Evolutionary conservation across 2,888 invertebrate species (phyloP), one percentile per base, ranked within the genome.

Genomic region (Bellardia pandia): DNA sequence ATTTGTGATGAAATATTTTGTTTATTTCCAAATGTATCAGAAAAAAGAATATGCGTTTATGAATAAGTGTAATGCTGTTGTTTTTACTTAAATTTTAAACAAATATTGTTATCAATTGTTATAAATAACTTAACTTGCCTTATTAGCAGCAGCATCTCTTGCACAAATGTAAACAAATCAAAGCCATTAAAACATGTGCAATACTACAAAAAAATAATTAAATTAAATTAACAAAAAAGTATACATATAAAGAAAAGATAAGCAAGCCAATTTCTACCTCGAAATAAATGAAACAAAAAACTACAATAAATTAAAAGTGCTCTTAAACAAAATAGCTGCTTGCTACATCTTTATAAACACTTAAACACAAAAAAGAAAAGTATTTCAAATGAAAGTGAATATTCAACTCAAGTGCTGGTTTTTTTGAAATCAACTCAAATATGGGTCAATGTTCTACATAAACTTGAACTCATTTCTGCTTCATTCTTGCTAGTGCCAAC

Each of bases 381-480:
- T 60, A 56, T 37, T 60, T 68, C 16, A 58, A 80, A 64, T 45
- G 68, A 77, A 81, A 84, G 66, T 74, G 76, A 80, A 71, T 82
- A n/a, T 14, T 0, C n/a, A 60, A 23, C n/a, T 69, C 6, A 48
- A 68, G 23, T 45, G 74, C 9, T 33, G 37, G 13, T 45, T 53
- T 48, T 23, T 56, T 13, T 64, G 33, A 3, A 42, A 51, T 66
- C 3, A 23, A 58, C 58, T 58, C 2, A 56, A 81, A 85, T 85
- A 69, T 87, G 45, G 77, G 81, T 78, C 87, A 85, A 71, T 58
- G 81, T 81, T 82, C 75, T 68, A 51, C 6, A 69, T 72, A 77
- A 84, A 85, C 85, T 85, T 87, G 87, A 87, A 85, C 81, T 82
- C 13, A 85, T 53, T 81, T 80, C 51, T 45, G 0, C 14, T 42